Evolutionary conservation across 1,140 invertebrate genomes (phyloP), one percentile per base, ranked within the genome.

Genomic region (Idris sp.): DNA sequence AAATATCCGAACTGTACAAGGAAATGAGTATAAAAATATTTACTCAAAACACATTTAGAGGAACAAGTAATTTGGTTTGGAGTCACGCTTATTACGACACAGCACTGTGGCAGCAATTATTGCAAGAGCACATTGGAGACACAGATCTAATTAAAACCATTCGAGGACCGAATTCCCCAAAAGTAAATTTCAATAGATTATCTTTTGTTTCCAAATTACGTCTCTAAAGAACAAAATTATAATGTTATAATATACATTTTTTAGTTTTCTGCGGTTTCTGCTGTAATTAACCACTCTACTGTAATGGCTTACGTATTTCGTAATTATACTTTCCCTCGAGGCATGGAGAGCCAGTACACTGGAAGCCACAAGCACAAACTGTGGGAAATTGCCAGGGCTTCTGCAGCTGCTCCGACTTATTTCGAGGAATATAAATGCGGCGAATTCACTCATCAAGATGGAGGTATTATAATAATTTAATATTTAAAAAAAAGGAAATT

Each of bases 51-150:
- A 83, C 90, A 5, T 85, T 94, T 15, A 87, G 89, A 84, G 96
- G 96, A 7, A 93, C 94, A 0, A 92, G 93, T 35, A 92, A 91
- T 68, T 87, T 98, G 14, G 90, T 98, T 3, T 94, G 93, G 91
- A 93, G 91, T 59, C 95, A 97, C 84, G 92, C 95, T 0, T 98
- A 97, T 86, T 98, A 98, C 86, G 94, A 98, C 81, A 96, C 96
- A 0, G 89, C 90, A 0, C 87, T 93, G 1, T 98, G 95, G 94
- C 94, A 97, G 81, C 88, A 92, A 74, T 90, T 98, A 74, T 85
- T 98, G 1, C 91, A 92, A 84, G 88, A 91, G 51, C 89, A 93
- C 79, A 83, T 95, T 16, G 92, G 93, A 4, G 91, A 93, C 48
- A 89, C 84, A 35, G 86, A 87, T 15, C 85, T 96, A 16, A 93